phyloP scores from a whole-genome alignment of 2,113 vertebrate genomes.

The Salvator merianae region DNA sequence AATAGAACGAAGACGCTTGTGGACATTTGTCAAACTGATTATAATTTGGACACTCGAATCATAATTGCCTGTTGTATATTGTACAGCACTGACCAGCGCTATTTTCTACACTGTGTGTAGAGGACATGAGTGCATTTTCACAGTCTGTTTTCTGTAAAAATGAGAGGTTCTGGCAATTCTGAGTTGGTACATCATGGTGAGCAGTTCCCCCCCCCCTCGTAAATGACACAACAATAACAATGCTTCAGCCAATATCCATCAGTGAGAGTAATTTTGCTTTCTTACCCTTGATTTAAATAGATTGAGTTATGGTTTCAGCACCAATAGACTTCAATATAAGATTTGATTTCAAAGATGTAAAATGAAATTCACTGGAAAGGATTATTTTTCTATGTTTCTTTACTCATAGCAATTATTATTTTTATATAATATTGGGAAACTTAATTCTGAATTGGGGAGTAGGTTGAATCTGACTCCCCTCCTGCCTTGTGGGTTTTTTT shows the following conservation, averaged over 20 bases:
- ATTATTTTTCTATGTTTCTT: slow-evolving; percentile 40
- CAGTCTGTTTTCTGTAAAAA: slow-evolving; percentile 65
- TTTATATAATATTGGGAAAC: background rate
- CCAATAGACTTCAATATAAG: background rate
- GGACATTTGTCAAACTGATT: slow-evolving; percentile 87
- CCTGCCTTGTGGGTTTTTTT: too few species aligned
- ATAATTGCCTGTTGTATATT: slow-evolving; percentile 84
- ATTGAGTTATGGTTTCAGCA: slow-evolving; percentile 9
- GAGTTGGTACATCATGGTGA: slow-evolving; percentile 67
- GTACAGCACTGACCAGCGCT: slow-evolving; percentile 73
- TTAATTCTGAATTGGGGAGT: background rate
- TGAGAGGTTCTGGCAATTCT: slow-evolving; percentile 63
- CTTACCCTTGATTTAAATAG: slow-evolving; percentile 1
- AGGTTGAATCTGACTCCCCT: background rate
- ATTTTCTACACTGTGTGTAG: slow-evolving; percentile 65
- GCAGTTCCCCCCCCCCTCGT: slow-evolving; percentile 11
- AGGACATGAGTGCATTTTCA: slow-evolving; percentile 65
- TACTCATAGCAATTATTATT: slow-evolving; percentile 44
- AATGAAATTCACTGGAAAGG: slow-evolving; percentile 30
- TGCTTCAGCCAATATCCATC: background rate
- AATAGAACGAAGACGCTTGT: slow-evolving; percentile 84
- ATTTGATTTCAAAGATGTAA: slow-evolving; percentile 21
- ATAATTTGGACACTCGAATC: slow-evolving; percentile 84
- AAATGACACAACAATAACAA: slow-evolving; percentile 36
- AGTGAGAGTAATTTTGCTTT: background rate